Conservation (phyloP, 1,140 invertebrate species). For the Ylistrum balloti region DNA sequence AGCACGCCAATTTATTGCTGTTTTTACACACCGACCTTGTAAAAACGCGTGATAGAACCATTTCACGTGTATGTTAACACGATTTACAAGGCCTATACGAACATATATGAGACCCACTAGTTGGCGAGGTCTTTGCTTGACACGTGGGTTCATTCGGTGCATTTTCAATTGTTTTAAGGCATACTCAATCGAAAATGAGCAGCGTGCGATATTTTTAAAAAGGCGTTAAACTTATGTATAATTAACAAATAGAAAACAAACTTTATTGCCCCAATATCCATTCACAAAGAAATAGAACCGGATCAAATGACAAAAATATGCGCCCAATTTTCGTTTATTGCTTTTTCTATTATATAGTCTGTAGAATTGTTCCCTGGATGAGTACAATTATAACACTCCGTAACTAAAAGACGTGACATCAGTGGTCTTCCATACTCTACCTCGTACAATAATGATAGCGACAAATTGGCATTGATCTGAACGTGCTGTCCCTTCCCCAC, state of each 20-base stretch:
- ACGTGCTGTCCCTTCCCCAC: neutral
- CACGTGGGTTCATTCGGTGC: neutral
- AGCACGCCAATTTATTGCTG: neutral
- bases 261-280: neutral
- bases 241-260: neutral
- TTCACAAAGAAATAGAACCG: too few relatives aligned
- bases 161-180: neutral
- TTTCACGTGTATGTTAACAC: neutral
- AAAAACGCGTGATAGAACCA: neutral
- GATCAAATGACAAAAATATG: too few relatives aligned
- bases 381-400: too few relatives aligned
- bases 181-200: neutral
- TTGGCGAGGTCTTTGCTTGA: neutral
- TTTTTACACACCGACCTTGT: neutral
- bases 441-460: neutral
- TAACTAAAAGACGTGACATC: too few relatives aligned
- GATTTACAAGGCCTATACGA: neutral
- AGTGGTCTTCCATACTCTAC: neutral
- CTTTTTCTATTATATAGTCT: too few relatives aligned
- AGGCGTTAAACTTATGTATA: neutral
- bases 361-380: too few relatives aligned
- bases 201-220: neutral
- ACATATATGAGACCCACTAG: neutral
- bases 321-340: too few relatives aligned
- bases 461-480: conserved; percentile 2